Percentiles rank a stretch among this genome's conserved stretches.
Conservation (phyloP, 2,888 invertebrate species). For the Ernsta delagoae region DNA sequence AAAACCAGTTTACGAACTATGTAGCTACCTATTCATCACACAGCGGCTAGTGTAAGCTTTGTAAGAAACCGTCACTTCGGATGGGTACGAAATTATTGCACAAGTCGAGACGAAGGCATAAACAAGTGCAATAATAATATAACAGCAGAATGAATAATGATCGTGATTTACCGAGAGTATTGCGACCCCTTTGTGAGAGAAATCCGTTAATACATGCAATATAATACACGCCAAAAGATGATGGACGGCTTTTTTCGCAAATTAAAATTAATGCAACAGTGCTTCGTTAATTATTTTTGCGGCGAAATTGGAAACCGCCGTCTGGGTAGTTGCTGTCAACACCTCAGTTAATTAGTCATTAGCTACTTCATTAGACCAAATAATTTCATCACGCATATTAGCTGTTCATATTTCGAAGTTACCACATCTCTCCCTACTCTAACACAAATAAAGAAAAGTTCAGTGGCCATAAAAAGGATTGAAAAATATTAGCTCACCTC, state of each 20-base stretch:
- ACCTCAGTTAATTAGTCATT: constrained; percentile 24
- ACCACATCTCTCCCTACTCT: too few relatives aligned
- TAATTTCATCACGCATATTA: too few relatives aligned
- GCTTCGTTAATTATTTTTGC: constrained; percentile 43
- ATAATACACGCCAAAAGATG: constrained; percentile 52
- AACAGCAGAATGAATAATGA: constrained; percentile 46
- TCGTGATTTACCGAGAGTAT: constrained; percentile 43
- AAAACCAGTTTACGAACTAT: neutral
- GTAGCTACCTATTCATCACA: too few relatives aligned
- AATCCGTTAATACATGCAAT: constrained; percentile 51
- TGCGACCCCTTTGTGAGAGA: constrained; percentile 57
- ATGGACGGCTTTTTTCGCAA: constrained; percentile 55
- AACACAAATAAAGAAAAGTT: too few relatives aligned
- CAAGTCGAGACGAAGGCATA: constrained; percentile 59
- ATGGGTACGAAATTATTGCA: constrained; percentile 53
- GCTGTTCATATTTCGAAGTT: too few relatives aligned
- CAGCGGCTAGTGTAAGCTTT: too few relatives aligned
- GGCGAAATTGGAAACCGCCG: constrained; percentile 11
- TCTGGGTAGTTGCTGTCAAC: constrained; percentile 31
- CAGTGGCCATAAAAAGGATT: too few relatives aligned
- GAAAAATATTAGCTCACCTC: constrained; percentile 80
- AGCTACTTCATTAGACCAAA: neutral
- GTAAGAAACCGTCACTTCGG: neutral
- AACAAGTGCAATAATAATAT: constrained; percentile 56
- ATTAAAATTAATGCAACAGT: constrained; percentile 48